phyloP scores from a whole-genome alignment of 2,797 vertebrate genomes.

The Sebastes umbrosus region DNA sequence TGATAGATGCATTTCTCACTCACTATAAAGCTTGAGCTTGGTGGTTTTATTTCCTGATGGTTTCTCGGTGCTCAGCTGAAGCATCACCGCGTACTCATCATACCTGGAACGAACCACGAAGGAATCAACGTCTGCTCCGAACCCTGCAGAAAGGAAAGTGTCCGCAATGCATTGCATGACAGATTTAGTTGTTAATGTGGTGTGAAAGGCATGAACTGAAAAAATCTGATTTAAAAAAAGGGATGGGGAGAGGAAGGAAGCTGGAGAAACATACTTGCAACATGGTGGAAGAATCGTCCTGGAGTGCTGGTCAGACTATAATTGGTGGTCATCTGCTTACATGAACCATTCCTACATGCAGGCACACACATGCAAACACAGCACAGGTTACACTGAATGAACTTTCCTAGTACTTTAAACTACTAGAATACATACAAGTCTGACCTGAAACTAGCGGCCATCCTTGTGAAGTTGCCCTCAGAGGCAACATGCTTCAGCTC shows the following conservation, averaged over 20 bases:
- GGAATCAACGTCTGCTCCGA: conserved; percentile 60
- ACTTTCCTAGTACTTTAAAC: not conserved
- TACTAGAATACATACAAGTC: not conserved
- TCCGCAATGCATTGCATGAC: not conserved
- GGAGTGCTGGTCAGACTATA: conserved; percentile 52
- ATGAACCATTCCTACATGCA: conserved; percentile 53
- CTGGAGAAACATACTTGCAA: conserved; percentile 46
- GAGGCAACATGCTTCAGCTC: conserved; percentile 37
- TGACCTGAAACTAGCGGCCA: conserved; percentile 35
- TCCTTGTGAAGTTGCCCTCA: conserved; percentile 46
- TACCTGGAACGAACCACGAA: conserved; percentile 61
- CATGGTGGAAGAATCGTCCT: conserved; percentile 66
- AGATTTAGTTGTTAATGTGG: not conserved
- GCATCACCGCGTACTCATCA: conserved; percentile 40
- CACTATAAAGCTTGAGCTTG: conserved; percentile 65
- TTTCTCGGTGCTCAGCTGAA: conserved; percentile 52
- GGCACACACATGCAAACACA: not conserved
- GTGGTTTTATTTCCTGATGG: conserved; percentile 42
- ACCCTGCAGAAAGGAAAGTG: conserved; percentile 38
- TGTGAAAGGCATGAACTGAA: not conserved
- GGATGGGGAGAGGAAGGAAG: not conserved
- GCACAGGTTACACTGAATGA: not conserved
- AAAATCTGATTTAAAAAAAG: not conserved
- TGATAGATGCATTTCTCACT: conserved; percentile 1
- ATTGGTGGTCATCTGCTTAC: conserved; percentile 30